Percentiles rank a stretch among this genome's conserved stretches.
phyloP scores from a whole-genome alignment of 2,113 vertebrate species.

The Lepus timidus region DNA sequence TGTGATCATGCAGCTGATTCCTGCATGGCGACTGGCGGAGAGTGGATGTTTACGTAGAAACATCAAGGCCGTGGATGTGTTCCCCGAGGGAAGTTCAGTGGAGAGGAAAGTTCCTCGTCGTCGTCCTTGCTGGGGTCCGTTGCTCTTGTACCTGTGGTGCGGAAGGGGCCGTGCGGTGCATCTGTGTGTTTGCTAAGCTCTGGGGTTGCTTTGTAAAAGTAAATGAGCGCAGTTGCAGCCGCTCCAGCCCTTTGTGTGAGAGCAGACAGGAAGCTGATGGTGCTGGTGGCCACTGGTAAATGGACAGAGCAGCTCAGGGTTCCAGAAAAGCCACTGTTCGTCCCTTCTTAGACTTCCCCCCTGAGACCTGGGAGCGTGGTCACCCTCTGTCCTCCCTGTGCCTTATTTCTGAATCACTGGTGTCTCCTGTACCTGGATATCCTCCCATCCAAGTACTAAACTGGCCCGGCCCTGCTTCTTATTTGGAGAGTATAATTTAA shows the following conservation, averaged over 20 bases:
- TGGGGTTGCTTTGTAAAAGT: conserved; percentile 9
- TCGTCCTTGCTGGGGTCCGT: neutral
- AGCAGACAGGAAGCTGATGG: neutral
- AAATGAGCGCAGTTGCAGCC: neutral
- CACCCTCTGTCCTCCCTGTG: neutral
- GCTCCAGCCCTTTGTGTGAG: neutral
- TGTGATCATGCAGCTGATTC: conserved; percentile 11
- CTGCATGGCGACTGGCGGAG: conserved; percentile 5
- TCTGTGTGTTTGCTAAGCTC: neutral
- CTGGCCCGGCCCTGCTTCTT: neutral
- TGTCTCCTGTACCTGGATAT: neutral
- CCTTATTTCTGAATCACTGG: neutral
- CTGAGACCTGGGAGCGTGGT: neutral
- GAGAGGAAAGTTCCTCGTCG: neutral
- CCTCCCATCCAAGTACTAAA: neutral
- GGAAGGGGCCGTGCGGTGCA: neutral
- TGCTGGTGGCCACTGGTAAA: neutral
- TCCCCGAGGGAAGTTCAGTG: neutral
- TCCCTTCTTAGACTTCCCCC: too few species aligned
- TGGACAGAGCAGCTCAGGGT: neutral
- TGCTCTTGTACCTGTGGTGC: neutral
- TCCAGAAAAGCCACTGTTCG: accelerated
- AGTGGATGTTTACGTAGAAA: neutral
- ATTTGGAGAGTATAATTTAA: neutral
- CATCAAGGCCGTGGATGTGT: neutral